Conservation (phyloP, 1,140 invertebrate genomes). For the Tetramorium alpestre region DNA sequence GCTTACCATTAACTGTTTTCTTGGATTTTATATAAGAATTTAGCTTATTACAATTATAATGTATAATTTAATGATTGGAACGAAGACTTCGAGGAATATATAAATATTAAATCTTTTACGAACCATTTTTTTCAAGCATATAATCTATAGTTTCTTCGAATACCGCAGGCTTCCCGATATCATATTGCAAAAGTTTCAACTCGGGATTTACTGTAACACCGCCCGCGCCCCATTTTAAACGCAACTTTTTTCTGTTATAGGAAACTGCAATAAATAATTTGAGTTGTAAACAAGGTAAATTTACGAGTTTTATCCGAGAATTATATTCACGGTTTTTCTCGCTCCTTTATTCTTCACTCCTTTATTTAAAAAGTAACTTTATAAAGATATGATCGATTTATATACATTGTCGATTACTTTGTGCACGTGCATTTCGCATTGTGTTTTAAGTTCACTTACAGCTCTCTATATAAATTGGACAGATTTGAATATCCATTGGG, state of each 20-base stretch:
- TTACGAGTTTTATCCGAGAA: conserved; percentile 28
- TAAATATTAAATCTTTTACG: conserved; percentile 6
- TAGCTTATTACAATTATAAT: neutral
- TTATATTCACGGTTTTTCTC: neutral
- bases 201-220: conserved; percentile 92
- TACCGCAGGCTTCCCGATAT: conserved; percentile 89
- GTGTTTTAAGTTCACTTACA: conserved; percentile 88
- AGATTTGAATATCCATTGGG: conserved; percentile 94
- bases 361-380: neutral
- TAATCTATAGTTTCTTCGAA: conserved; percentile 90
- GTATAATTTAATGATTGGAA: neutral
- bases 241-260: conserved; percentile 90
- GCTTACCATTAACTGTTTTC: neutral
- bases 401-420: neutral
- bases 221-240: conserved; percentile 89
- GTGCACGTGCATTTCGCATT: neutral
- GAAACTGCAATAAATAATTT: conserved; percentile 87
- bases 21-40: neutral
- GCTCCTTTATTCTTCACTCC: too few relatives aligned
- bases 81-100: neutral
- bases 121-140: conserved; percentile 91
- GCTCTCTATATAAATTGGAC: conserved; percentile 93
- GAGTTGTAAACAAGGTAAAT: conserved; percentile 18
- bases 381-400: neutral
- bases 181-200: conserved; percentile 91